Evolutionary conservation across 2,113 vertebrate genomes (phyloP).

Genomic region (Macrotis lagotis): DNA sequence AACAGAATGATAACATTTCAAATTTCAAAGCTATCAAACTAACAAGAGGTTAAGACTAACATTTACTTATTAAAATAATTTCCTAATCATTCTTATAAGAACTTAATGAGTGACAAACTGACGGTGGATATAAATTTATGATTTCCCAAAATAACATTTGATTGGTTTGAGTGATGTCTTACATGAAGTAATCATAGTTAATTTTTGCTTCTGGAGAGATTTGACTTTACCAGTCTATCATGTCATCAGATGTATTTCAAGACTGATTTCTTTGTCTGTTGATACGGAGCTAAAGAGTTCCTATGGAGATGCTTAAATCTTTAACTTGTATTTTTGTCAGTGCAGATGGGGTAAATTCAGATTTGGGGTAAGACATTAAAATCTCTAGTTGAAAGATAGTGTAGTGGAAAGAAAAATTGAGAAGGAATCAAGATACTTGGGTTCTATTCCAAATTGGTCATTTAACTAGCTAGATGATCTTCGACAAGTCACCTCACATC

Average conservation of each 20-base stretch:
- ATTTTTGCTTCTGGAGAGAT: constrained; percentile 86
- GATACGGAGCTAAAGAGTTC: constrained; percentile 61
- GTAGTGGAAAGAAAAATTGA: background rate
- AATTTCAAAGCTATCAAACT: constrained; percentile 85
- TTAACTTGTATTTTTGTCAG: constrained; percentile 47
- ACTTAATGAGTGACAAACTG: constrained; percentile 90
- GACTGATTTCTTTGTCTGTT: constrained; percentile 75
- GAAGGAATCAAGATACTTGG: background rate
- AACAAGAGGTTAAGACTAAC: constrained; percentile 82
- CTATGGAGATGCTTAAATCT: constrained; percentile 55
- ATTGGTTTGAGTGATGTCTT: constrained; percentile 90
- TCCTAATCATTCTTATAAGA: constrained; percentile 88
- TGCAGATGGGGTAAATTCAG: constrained; percentile 46
- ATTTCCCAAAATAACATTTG: constrained; percentile 91
- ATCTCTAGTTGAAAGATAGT: constrained; percentile 30
- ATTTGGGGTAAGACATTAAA: constrained; percentile 3
- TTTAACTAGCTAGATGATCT: background rate
- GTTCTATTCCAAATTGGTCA: background rate
- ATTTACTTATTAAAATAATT: constrained; percentile 89
- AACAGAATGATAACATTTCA: constrained; percentile 80
- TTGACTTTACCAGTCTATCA: constrained; percentile 85
- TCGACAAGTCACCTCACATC: background rate
- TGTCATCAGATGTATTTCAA: constrained; percentile 80
- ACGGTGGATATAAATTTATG: constrained; percentile 89
- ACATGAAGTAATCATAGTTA: constrained; percentile 88